phyloP scores from a whole-genome alignment of 2,888 invertebrate species.

The Pilophorus perplexus region DNA sequence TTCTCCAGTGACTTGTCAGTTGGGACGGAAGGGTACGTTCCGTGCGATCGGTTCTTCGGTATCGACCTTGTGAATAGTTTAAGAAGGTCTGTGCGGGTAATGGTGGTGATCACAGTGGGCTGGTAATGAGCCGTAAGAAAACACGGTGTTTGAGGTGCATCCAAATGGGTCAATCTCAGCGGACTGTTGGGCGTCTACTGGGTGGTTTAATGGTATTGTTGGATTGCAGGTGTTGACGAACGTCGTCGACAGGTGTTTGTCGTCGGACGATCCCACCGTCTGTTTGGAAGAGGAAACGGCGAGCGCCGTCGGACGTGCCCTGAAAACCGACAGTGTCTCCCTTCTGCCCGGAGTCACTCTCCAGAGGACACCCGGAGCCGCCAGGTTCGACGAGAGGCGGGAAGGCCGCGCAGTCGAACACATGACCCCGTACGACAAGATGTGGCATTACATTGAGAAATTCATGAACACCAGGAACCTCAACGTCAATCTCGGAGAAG shows the following conservation, averaged over 20 bases:
- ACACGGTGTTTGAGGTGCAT: not conserved
- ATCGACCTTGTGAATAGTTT: not conserved
- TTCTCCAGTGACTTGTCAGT: too few relatives aligned
- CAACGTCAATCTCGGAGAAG: constrained; percentile 36
- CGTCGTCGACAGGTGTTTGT: constrained; percentile 29
- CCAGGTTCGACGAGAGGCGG: not conserved
- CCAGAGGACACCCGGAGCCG: constrained; percentile 11
- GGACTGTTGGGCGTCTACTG: too few relatives aligned
- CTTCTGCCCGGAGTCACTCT: constrained; percentile 29
- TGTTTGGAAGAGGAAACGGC: constrained; percentile 38
- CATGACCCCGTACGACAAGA: constrained; percentile 34
- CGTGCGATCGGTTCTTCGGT: not conserved
- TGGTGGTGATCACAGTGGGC: too few relatives aligned
- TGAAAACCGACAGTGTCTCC: constrained; percentile 27
- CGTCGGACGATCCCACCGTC: constrained; percentile 8
- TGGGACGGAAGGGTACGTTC: constrained; percentile 3
- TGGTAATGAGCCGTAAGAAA: constrained; percentile 16
- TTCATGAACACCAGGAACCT: constrained; percentile 19
- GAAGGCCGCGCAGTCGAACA: constrained; percentile 18
- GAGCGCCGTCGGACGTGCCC: constrained; percentile 28
- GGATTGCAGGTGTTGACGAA: constrained; percentile 23
- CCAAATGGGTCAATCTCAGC: too few relatives aligned
- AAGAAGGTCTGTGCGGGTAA: too few relatives aligned
- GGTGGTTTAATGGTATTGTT: too few relatives aligned
- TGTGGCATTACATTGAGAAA: constrained; percentile 35